Percentiles rank a stretch among this genome's conserved stretches.
phyloP scores from a whole-genome alignment of 2,797 vertebrate species.

The Enteromius unitaeniatus region DNA sequence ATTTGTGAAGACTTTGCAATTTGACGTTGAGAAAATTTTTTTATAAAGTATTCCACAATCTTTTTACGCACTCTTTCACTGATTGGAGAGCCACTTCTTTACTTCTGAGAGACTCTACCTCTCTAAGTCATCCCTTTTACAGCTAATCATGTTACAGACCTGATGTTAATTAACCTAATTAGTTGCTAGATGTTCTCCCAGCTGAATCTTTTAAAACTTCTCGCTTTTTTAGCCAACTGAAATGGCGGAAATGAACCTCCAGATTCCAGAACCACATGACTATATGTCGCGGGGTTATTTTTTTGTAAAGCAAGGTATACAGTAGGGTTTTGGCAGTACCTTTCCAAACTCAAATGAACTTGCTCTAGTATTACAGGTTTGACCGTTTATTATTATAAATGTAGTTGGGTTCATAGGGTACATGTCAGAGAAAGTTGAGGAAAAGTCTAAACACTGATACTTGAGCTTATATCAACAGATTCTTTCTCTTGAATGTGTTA shows the following conservation, averaged over 20 bases:
- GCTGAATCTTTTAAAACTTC: no score
- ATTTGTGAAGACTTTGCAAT: no score
- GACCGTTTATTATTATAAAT: not conserved
- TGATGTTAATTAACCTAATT: no score
- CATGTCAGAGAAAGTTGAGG: not conserved
- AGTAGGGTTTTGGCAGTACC: not conserved
- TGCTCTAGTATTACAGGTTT: not conserved
- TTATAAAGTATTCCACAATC: no score
- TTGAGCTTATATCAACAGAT: constrained; percentile 4
- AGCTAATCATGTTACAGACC: no score
- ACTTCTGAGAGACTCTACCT: no score
- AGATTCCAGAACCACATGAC: not conserved
- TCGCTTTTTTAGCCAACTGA: no score
- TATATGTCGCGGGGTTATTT: not conserved
- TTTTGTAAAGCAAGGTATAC: not conserved
- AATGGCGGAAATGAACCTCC: not conserved
- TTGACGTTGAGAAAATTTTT: no score
- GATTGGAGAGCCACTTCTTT: no score
- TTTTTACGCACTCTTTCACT: no score
- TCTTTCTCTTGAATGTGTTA: not conserved
- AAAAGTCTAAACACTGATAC: not conserved
- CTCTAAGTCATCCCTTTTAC: no score
- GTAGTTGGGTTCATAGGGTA: not conserved
- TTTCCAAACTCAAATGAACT: not conserved
- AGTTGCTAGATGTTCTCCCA: no score